Evolutionary conservation across 2,797 vertebrate genomes (phyloP).

Genomic region (Sebastes oblongus): DNA sequence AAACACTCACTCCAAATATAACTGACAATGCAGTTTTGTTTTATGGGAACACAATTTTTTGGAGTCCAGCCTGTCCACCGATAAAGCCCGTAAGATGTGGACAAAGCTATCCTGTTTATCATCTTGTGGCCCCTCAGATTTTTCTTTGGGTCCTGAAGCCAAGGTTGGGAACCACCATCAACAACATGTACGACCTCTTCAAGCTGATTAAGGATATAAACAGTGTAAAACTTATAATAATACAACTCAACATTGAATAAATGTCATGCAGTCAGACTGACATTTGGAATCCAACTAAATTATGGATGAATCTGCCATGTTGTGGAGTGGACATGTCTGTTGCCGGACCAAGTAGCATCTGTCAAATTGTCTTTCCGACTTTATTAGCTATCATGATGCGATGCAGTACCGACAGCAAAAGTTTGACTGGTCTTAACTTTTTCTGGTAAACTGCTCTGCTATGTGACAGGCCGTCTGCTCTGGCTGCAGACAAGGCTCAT

Average conservation of each 20-base stretch:
- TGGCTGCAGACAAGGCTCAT: neutral
- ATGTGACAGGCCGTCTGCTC: neutral
- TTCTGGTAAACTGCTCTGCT: neutral
- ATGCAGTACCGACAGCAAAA: neutral
- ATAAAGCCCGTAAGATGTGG: too few species aligned
- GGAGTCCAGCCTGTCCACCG: too few species aligned
- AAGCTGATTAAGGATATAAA: neutral
- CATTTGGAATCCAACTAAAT: slow-evolving; percentile 1
- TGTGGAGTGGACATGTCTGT: neutral
- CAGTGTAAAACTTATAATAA: neutral
- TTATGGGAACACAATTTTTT: neutral
- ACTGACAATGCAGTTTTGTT: neutral
- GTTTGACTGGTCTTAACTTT: neutral
- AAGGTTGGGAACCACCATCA: neutral
- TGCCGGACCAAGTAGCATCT: neutral
- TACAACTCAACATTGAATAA: neutral
- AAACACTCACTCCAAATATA: too few species aligned
- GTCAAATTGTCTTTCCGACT: neutral
- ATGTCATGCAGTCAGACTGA: neutral
- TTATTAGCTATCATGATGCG: neutral
- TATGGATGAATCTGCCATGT: neutral
- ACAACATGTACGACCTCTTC: neutral
- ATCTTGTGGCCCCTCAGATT: neutral
- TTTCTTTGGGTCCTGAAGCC: neutral
- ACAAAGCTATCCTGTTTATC: neutral